Evolutionary conservation across 2,113 vertebrate genomes (phyloP).

Genomic region (Sinocyclocheilus grahami): DNA sequence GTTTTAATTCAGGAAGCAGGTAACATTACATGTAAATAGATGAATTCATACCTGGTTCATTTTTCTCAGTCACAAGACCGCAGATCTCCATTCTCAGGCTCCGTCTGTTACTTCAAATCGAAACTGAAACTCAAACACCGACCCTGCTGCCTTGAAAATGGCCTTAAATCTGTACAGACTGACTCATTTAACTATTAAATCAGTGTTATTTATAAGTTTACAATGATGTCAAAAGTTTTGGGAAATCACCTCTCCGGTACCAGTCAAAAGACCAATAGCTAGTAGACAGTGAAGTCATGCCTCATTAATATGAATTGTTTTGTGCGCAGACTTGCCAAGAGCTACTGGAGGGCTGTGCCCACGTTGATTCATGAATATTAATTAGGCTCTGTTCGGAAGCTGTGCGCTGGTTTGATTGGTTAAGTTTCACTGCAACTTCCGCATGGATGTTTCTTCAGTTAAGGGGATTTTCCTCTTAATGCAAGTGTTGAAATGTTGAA

Average conservation of each 20-base stretch:
- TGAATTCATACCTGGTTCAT: slow-evolving; percentile 58
- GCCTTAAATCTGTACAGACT: not conserved
- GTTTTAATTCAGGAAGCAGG: not conserved
- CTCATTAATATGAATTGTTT: not conserved
- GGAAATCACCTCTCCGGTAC: not conserved
- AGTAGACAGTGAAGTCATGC: too few relatives aligned
- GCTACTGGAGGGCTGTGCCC: too few relatives aligned
- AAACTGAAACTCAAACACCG: not conserved
- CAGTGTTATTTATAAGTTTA: not conserved
- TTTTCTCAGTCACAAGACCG: slow-evolving; percentile 58
- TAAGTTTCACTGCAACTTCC: too few relatives aligned
- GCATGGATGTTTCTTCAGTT: too few relatives aligned
- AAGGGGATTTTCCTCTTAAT: too few relatives aligned
- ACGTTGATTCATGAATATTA: too few relatives aligned
- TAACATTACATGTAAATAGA: not conserved
- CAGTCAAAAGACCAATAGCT: not conserved
- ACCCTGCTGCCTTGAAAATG: not conserved
- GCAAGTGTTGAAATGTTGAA: too few relatives aligned
- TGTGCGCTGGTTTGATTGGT: too few relatives aligned
- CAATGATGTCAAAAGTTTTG: not conserved
- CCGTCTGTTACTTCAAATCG: not conserved
- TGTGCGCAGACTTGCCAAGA: too few relatives aligned
- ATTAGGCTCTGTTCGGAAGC: too few relatives aligned
- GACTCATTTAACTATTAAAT: not conserved
- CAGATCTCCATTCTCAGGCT: slow-evolving; percentile 48